Conservation (phyloP, 2,797 vertebrate genomes). For the Varecia variegata region DNA sequence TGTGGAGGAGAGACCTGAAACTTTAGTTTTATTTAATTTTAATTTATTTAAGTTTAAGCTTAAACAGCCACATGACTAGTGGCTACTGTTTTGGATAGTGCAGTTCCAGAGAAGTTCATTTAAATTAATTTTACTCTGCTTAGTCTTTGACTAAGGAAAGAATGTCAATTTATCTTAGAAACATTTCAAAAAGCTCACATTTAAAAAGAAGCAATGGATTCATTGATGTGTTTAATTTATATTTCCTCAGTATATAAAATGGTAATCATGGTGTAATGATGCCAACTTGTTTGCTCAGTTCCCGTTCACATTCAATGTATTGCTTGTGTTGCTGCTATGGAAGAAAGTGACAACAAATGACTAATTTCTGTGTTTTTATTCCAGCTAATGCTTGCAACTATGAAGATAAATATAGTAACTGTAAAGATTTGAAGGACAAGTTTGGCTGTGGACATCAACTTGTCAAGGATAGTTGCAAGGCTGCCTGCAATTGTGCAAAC, state of each 20-base stretch:
- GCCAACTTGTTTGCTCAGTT: neutral
- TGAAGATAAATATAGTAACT: accelerated
- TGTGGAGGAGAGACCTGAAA: neutral
- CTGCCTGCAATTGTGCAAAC: neutral
- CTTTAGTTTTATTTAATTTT: neutral
- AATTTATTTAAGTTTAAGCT: neutral
- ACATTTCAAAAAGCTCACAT: neutral
- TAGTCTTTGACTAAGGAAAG: neutral
- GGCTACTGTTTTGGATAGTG: neutral
- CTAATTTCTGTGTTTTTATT: constrained; percentile 78
- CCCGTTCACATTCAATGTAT: neutral
- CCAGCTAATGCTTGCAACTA: constrained; percentile 47
- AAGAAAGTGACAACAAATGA: neutral
- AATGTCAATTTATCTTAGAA: neutral
- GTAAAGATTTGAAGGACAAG: accelerated
- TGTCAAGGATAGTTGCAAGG: accelerated
- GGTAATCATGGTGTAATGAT: neutral
- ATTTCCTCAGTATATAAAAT: neutral
- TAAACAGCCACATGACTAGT: neutral
- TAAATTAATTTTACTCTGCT: neutral
- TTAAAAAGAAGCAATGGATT: neutral
- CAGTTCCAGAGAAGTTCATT: neutral
- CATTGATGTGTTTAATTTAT: neutral
- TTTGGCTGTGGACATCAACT: accelerated
- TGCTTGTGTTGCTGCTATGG: neutral